Evolutionary conservation across 1,140 invertebrate species (phyloP).

Genomic region (Solenopsis invicta): DNA sequence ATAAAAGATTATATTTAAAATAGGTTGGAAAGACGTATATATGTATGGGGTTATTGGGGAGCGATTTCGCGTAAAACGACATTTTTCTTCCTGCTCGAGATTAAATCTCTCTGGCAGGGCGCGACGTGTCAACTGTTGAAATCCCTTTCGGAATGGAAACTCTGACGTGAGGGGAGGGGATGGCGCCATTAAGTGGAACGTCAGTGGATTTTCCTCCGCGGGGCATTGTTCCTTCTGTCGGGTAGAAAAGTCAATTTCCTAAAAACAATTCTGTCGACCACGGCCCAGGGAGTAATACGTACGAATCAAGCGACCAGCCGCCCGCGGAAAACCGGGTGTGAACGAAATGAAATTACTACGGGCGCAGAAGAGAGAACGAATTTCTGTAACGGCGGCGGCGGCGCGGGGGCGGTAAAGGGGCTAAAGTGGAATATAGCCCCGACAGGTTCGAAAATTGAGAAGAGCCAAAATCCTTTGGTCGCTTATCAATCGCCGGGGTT

Average conservation of each 20-base stretch:
- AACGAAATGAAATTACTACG: slow-evolving; percentile 80
- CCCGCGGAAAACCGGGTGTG: slow-evolving; percentile 70
- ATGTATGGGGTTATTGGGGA: slow-evolving; percentile 39
- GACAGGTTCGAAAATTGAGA: slow-evolving; percentile 71
- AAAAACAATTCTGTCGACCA: slow-evolving; percentile 80
- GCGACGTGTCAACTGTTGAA: slow-evolving; percentile 70
- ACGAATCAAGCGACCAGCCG: slow-evolving; percentile 74
- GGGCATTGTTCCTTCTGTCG: slow-evolving; percentile 69
- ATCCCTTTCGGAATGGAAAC: slow-evolving; percentile 65
- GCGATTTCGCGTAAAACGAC: slow-evolving; percentile 44
- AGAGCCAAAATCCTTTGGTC: slow-evolving; percentile 53
- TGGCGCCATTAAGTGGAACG: slow-evolving; percentile 67
- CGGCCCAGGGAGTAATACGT: slow-evolving; percentile 76
- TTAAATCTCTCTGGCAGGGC: slow-evolving; percentile 63
- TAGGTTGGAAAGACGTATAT: not conserved
- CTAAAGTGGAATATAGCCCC: slow-evolving; percentile 59
- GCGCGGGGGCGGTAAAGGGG: slow-evolving; percentile 15
- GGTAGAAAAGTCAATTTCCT: slow-evolving; percentile 81
- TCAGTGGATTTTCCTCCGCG: slow-evolving; percentile 68
- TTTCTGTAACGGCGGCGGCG: slow-evolving; percentile 68
- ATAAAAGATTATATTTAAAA: slow-evolving; percentile 47
- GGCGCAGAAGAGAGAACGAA: slow-evolving; percentile 66
- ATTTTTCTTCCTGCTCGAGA: slow-evolving; percentile 52
- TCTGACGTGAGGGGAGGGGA: not conserved
- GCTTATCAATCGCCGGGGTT: slow-evolving; percentile 67